Evolutionary conservation across 2,888 invertebrate genomes (phyloP).

Genomic region (Aphrophora alni): DNA sequence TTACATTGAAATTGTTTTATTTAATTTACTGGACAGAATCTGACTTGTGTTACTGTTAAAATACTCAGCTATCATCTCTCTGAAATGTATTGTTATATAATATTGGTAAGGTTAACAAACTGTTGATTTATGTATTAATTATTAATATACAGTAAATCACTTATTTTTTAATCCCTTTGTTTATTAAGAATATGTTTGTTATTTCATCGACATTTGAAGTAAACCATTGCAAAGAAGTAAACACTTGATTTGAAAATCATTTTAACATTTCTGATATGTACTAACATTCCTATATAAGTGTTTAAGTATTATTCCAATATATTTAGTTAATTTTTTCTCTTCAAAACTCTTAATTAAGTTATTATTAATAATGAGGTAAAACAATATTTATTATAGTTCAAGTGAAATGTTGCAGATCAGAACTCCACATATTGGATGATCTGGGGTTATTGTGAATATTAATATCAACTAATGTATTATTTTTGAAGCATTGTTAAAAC

Average conservation of each 20-base stretch:
- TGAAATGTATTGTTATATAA: conserved; percentile 26
- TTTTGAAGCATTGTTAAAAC: too few relatives aligned
- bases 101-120: conserved; percentile 34
- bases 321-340: too few relatives aligned
- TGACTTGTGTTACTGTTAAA: not conserved
- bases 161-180: conserved; percentile 34
- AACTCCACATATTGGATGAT: too few relatives aligned
- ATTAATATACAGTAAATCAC: conserved; percentile 25
- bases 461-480: too few relatives aligned
- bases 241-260: conserved; percentile 15
- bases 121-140: conserved; percentile 30
- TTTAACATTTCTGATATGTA: conserved; percentile 29
- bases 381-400: too few relatives aligned
- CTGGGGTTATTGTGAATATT: too few relatives aligned
- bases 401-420: too few relatives aligned
- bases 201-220: conserved; percentile 32
- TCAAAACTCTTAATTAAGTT: too few relatives aligned
- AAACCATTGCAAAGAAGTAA: conserved; percentile 34
- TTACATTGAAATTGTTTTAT: not conserved
- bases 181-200: conserved; percentile 33
- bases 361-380: too few relatives aligned
- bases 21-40: not conserved
- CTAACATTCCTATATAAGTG: conserved; percentile 28
- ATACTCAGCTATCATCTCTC: conserved; percentile 14
- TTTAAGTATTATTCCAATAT: too few relatives aligned